A percentile compares a stretch with the other conserved stretches of the same genome.
These are phyloP conservation scores for Himalopsyche kuldschensis DNA, from an alignment of 2,888 invertebrate genomes.

Conservation along the genomic window DNA sequence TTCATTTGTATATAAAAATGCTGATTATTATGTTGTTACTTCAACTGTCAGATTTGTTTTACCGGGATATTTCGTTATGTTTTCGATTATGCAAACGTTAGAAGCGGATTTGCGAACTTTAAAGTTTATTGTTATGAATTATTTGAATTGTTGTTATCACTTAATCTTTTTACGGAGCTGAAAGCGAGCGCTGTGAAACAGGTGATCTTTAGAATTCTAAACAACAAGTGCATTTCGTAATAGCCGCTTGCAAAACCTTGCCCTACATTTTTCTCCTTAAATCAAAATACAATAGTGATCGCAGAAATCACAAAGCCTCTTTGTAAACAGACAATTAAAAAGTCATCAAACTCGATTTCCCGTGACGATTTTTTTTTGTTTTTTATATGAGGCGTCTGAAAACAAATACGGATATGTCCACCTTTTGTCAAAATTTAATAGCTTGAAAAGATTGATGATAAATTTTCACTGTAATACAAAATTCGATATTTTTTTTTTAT, in stretches of 20 bases:
- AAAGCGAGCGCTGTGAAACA: slow-evolving; percentile 8
- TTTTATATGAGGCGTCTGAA: too few relatives aligned
- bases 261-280: slow-evolving; percentile 6
- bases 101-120: not conserved
- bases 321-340: not conserved
- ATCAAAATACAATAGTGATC: not conserved
- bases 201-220: slow-evolving; percentile 7
- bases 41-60: not conserved
- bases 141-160: not conserved
- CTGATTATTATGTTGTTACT: not conserved
- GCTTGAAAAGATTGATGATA: too few relatives aligned
- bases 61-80: not conserved
- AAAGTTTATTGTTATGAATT: not conserved
- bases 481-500: too few relatives aligned
- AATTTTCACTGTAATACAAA: too few relatives aligned
- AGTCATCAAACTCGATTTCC: not conserved
- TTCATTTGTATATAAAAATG: not conserved
- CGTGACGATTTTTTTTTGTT: not conserved
- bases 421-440: too few relatives aligned
- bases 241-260: slow-evolving; percentile 10
- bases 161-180: not conserved
- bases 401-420: too few relatives aligned
- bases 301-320: not conserved
- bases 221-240: slow-evolving; percentile 5
- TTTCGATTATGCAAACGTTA: not conserved